These are phyloP conservation scores for Parotocinclus haroldoi DNA, from an alignment of 2,797 vertebrate genomes.

Conservation along the genomic window DNA sequence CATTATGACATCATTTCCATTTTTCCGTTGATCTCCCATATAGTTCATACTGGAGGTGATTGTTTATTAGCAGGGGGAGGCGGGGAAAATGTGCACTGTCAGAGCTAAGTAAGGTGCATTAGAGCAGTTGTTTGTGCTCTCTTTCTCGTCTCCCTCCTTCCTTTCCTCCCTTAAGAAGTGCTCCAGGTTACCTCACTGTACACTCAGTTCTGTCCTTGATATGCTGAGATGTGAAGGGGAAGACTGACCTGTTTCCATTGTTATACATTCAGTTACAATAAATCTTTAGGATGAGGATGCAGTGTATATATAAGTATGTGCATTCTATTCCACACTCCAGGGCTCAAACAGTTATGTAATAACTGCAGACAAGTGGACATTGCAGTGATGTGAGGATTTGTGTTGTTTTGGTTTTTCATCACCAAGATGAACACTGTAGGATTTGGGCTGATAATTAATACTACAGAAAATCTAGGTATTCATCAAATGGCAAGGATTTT, in stretches of 20 bases:
- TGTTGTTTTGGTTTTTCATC: too few relatives aligned
- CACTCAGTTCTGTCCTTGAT: slow-evolving; percentile 1
- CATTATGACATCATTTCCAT: too few relatives aligned
- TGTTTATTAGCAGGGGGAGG: not conserved
- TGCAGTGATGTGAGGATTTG: slow-evolving; percentile 13
- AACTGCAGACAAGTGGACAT: slow-evolving; percentile 18
- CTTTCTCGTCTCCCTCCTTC: not conserved
- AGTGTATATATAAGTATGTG: slow-evolving; percentile 4
- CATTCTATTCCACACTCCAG: not conserved
- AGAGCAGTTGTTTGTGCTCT: slow-evolving; percentile 6
- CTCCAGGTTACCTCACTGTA: not conserved
- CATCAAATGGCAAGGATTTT: too few relatives aligned
- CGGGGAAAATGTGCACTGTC: not conserved
- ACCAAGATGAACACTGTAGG: too few relatives aligned
- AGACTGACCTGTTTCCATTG: not conserved
- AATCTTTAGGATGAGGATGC: not conserved
- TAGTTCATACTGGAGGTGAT: not conserved
- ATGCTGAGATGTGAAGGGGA: not conserved
- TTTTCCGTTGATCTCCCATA: too few relatives aligned
- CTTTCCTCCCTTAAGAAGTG: too few relatives aligned
- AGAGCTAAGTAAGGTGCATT: slow-evolving; percentile 5
- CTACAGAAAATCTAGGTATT: too few relatives aligned
- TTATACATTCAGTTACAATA: not conserved
- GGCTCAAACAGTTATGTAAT: slow-evolving; percentile 23
- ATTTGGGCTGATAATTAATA: too few relatives aligned